Evolutionary conservation across 2,888 invertebrate species (phyloP), one percentile per base, ranked within the genome.

Genomic region (Nebria salina): DNA sequence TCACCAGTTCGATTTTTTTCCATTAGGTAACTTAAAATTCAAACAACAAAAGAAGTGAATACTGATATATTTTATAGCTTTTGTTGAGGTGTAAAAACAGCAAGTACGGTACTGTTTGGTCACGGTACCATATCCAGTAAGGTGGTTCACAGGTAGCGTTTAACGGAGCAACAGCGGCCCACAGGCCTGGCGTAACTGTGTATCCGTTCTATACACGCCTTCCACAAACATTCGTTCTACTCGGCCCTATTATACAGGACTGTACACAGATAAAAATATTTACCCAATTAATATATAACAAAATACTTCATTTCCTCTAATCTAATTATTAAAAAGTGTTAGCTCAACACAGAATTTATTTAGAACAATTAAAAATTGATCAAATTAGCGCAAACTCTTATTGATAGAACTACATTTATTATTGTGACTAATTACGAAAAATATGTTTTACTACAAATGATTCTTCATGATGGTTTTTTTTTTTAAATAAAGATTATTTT

Each of bases 151-250:
- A 78, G 78, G 78, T 73, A 73, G 78, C 78, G 78, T 64, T 68
- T 73, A 78, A 78, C 73, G 78, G 64, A 15, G 54, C 73, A 74
- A 64, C 78, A 64, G 42, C 73, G 42, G 78, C 41, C 77, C 26
- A 9, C 70, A 15, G 25, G 76, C 68, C 72, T 72, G 43, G 77
- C 72, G 72, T 77, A 77, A 77, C 77, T 77, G 77, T 77, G 77
- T 72, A 77, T 77, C 77, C 76, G 76, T 64, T 64, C 34, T 34
- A 41, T 43, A 77, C 72, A 77, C 72, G 64, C 77, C 77, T 77
- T 77, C 72, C 25, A 72, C 77, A 70, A 75, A 75, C 75, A 75
- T 75, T 75, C 75, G 75, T 15, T 65, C 20, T 41, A 64, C 41
- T 75, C 26, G 65, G 65, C 34, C 64, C 54, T 26, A 20, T 75